A percentile compares a stretch with the other conserved stretches of the same genome.
phyloP scores from a whole-genome alignment of 2,797 vertebrate species.

The Psittacula echo region DNA sequence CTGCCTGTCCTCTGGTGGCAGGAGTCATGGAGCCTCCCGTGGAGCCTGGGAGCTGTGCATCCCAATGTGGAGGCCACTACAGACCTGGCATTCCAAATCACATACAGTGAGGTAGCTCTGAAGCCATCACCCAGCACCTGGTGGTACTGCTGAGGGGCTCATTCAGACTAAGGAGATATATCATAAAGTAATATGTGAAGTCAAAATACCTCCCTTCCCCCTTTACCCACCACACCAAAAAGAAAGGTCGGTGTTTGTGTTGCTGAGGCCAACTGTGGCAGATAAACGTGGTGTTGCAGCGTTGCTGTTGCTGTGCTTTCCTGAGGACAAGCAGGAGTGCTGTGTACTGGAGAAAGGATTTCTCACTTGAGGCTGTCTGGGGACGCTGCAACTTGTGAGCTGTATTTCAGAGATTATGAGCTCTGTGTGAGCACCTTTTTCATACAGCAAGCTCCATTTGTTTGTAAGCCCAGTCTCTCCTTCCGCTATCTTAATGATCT shows the following conservation, averaged over 20 bases:
- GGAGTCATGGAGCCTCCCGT: neutral
- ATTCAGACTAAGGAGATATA: neutral
- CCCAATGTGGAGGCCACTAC: neutral
- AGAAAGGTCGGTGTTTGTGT: rapidly evolving
- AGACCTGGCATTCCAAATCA: neutral
- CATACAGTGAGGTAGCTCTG: neutral
- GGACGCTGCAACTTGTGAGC: neutral
- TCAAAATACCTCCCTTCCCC: neutral
- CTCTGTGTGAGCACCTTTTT: neutral
- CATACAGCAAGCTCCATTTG: neutral
- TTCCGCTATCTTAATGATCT: conserved; percentile 12
- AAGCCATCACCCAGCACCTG: neutral
- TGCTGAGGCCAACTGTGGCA: neutral
- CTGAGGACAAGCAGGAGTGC: rapidly evolving
- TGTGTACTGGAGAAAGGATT: neutral
- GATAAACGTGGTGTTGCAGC: neutral
- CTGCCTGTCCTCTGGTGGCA: neutral
- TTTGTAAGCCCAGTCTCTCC: neutral
- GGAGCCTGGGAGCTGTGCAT: neutral
- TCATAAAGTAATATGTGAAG: rapidly evolving
- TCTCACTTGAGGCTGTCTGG: neutral
- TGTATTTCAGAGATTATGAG: neutral
- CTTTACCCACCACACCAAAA: neutral
- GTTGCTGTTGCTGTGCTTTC: neutral
- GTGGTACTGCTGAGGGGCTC: neutral